A percentile compares a stretch with the other conserved stretches of the same genome.
These are phyloP conservation scores for Scolanthus callimorphus DNA, from an alignment of 92 coral and sea anemone genomes.

Conservation along the genomic window DNA sequence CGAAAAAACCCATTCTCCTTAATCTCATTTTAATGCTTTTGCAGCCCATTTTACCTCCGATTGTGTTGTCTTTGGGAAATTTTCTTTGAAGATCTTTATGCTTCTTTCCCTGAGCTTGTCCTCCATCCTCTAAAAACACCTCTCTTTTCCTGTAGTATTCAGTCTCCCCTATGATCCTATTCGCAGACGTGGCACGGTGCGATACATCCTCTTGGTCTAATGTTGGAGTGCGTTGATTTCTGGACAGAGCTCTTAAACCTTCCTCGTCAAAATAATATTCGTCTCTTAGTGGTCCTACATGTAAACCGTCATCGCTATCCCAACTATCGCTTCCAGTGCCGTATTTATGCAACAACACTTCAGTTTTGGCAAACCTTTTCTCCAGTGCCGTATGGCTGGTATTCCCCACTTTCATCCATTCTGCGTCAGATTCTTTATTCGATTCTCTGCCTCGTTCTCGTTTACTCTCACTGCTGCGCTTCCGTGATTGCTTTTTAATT, in stretches of 20 bases:
- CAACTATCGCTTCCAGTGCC: constrained; percentile 55
- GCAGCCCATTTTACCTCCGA: too few species aligned
- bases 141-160: too few species aligned
- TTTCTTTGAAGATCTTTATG: too few species aligned
- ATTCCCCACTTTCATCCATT: constrained; percentile 6
- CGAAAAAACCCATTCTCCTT: too few species aligned
- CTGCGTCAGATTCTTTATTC: neutral
- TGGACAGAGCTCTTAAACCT: neutral
- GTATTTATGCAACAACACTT: constrained; percentile 4
- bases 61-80: too few species aligned
- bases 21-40: too few species aligned
- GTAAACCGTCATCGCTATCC: constrained; percentile 68
- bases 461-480: constrained; percentile 9
- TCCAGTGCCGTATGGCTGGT: constrained; percentile 1
- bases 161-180: too few species aligned
- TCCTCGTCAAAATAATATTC: constrained; percentile 15
- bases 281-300: constrained; percentile 53
- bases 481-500: constrained; percentile 10
- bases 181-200: too few species aligned
- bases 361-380: constrained; percentile 1
- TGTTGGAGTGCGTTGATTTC: constrained; percentile 11
- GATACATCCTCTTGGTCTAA: too few species aligned
- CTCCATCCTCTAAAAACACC: too few species aligned
- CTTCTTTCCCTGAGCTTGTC: too few species aligned
- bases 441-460: neutral